Percentiles rank a stretch among this genome's conserved stretches.
These are phyloP conservation scores for Leucopsar rothschildi DNA, from an alignment of 2,113 vertebrate species.

Conservation along the genomic window DNA sequence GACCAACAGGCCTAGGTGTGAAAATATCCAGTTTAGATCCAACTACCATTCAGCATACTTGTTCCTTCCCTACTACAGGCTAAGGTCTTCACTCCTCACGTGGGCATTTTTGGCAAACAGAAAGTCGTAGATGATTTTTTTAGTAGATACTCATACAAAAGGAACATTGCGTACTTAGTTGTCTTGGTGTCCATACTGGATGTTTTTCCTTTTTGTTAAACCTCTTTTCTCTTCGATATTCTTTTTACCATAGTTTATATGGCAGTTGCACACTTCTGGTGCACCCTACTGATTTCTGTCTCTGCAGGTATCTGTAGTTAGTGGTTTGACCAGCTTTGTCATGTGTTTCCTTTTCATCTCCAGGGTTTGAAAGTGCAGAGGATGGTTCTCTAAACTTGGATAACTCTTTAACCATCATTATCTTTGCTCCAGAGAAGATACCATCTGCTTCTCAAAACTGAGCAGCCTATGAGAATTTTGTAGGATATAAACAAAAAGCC, in stretches of 20 bases:
- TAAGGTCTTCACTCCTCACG: neutral
- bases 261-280: neutral
- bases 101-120: neutral
- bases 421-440: neutral
- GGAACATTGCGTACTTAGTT: neutral
- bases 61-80: neutral
- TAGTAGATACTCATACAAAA: neutral
- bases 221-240: neutral
- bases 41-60: neutral
- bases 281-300: neutral
- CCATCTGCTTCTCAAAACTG: neutral
- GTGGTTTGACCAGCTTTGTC: neutral
- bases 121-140: neutral
- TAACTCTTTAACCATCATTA: neutral
- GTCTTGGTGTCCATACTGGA: neutral
- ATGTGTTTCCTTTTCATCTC: neutral
- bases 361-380: neutral
- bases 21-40: neutral
- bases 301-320: neutral
- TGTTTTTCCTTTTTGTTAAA: neutral
- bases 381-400: neutral
- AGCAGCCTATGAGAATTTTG: neutral
- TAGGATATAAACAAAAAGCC: neutral
- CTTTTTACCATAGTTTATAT: neutral
- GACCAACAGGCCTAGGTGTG: neutral